These are phyloP conservation scores for Cyphomyrus discorhynchus DNA, from an alignment of 2,113 vertebrate species.

Conservation along the genomic window DNA sequence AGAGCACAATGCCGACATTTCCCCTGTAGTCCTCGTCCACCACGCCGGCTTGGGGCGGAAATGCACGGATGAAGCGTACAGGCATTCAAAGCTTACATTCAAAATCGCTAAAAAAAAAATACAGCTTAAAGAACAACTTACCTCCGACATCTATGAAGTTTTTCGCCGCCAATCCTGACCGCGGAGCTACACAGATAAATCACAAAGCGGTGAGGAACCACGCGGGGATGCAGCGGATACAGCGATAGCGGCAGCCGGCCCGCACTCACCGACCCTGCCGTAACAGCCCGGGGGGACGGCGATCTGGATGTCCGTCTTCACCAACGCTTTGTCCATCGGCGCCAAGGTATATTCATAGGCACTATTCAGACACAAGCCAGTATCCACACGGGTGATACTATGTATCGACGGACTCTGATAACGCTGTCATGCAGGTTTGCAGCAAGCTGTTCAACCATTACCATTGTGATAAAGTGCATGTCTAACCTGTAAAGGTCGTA, in stretches of 20 bases:
- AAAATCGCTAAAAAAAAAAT: neutral
- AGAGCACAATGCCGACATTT: conserved; percentile 88
- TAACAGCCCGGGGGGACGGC: conserved; percentile 84
- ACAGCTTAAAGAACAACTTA: conserved; percentile 43
- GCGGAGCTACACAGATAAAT: conserved; percentile 67
- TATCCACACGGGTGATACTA: neutral
- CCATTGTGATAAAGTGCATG: neutral
- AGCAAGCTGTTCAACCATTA: neutral
- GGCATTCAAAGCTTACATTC: neutral
- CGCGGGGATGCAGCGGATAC: too few species aligned
- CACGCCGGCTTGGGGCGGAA: conserved; percentile 73
- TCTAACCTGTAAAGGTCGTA: conserved; percentile 90
- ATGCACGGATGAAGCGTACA: neutral
- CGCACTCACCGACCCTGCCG: conserved; percentile 82
- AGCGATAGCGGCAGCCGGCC: conserved; percentile 4
- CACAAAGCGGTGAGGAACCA: too few species aligned
- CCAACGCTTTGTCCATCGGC: conserved; percentile 78
- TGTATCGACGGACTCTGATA: neutral
- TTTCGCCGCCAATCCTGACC: conserved; percentile 89
- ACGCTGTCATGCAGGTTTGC: neutral
- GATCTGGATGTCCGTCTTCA: conserved; percentile 95
- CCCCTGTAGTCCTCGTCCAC: conserved; percentile 97
- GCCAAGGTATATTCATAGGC: conserved; percentile 81
- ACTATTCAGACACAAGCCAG: conserved; percentile 46
- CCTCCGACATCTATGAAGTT: conserved; percentile 95